Percentiles rank a stretch among this genome's conserved stretches.
Evolutionary conservation across 1,140 invertebrate species (phyloP).

Genomic region (Listronotus oregonensis): DNA sequence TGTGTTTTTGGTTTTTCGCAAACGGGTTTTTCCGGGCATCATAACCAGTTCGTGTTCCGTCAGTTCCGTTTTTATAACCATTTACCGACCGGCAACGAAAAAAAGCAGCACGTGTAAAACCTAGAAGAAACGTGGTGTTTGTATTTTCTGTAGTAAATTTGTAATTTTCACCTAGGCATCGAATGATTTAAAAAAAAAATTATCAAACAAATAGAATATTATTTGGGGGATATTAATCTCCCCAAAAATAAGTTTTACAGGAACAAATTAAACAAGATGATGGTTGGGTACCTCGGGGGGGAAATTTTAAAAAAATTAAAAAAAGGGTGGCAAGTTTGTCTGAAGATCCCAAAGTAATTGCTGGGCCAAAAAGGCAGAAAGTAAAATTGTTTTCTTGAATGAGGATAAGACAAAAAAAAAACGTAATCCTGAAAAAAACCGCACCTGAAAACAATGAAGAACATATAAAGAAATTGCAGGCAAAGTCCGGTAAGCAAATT

Average conservation of each 20-base stretch:
- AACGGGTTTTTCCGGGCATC: no score
- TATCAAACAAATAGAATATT: constrained; percentile 69
- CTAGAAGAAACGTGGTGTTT: no score
- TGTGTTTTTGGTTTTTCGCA: no score
- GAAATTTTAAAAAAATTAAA: constrained; percentile 90
- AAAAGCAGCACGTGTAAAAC: no score
- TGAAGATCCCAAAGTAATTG: constrained; percentile 72
- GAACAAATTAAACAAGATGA: constrained; percentile 82
- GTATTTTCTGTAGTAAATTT: no score
- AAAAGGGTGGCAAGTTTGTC: constrained; percentile 75
- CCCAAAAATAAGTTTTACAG: constrained; percentile 87
- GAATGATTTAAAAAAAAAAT: constrained; percentile 63
- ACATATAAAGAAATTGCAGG: constrained; percentile 75
- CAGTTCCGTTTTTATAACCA: no score
- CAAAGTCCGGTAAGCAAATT: constrained; percentile 62
- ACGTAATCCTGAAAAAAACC: constrained; percentile 73
- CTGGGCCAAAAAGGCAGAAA: constrained; percentile 74
- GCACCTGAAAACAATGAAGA: constrained; percentile 86
- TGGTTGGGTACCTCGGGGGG: constrained; percentile 85
- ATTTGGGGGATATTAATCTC: constrained; percentile 85
- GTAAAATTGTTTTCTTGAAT: constrained; percentile 76
- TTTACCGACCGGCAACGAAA: no score
- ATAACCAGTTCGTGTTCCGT: no score
- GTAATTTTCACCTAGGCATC: constrained; percentile 36
- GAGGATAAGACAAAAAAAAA: constrained; percentile 84